Evolutionary conservation across 2,113 vertebrate species (phyloP).

Genomic region (Aspidoscelis tigris): DNA sequence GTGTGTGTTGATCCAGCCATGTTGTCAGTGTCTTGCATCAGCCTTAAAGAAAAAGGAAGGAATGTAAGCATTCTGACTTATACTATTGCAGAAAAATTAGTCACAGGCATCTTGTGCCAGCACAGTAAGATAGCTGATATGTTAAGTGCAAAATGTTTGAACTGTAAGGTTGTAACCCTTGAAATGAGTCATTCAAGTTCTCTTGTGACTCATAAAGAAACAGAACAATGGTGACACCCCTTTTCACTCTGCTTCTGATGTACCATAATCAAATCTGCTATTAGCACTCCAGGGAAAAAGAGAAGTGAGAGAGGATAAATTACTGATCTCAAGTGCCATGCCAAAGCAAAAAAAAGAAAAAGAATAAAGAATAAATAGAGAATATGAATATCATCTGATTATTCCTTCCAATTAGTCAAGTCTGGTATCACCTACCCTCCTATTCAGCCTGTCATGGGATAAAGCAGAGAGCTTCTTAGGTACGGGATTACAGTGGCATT

Average conservation of each 20-base stretch:
- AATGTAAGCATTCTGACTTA: background rate
- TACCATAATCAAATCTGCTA: too few relatives aligned
- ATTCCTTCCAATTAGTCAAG: background rate
- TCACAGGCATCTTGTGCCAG: too few relatives aligned
- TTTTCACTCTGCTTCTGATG: background rate
- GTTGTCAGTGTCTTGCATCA: too few relatives aligned
- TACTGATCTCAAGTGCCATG: background rate
- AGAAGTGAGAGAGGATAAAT: too few relatives aligned
- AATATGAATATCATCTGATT: too few relatives aligned
- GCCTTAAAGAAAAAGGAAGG: background rate
- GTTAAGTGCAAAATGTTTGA: background rate
- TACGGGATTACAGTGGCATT: background rate
- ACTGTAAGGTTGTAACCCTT: background rate
- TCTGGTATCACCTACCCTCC: background rate
- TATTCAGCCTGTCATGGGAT: background rate
- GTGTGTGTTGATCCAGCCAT: too few relatives aligned
- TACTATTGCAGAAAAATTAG: background rate
- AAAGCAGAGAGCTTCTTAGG: background rate
- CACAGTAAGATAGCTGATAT: background rate
- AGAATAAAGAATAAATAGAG: background rate
- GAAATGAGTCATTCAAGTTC: background rate
- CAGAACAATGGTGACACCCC: background rate
- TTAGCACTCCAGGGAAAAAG: too few relatives aligned
- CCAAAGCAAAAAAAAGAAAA: background rate
- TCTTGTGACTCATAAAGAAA: background rate